These are phyloP conservation scores for Strix uralensis DNA, from an alignment of 2,113 vertebrate species.

Conservation along the genomic window DNA sequence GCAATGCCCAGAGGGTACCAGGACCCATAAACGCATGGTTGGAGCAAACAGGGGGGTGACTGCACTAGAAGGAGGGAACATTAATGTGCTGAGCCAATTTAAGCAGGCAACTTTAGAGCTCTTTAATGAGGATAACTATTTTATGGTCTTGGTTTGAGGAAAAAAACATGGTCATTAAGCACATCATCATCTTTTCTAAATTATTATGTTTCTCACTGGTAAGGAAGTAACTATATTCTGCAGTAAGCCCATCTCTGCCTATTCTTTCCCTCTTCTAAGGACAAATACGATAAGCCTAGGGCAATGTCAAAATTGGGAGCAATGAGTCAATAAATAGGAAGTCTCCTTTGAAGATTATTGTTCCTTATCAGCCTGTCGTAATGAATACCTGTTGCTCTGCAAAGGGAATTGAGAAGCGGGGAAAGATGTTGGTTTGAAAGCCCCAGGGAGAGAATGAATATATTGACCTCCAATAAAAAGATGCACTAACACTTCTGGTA, in stretches of 20 bases:
- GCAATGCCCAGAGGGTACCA: not conserved
- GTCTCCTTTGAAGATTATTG: not conserved
- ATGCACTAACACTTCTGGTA: accelerated
- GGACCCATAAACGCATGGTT: not conserved
- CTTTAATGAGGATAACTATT: conserved; percentile 18
- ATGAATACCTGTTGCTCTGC: not conserved
- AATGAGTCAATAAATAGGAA: not conserved
- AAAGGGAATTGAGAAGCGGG: not conserved
- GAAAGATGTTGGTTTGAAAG: not conserved
- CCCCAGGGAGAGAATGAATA: not conserved
- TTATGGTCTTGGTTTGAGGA: not conserved
- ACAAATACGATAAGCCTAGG: not conserved
- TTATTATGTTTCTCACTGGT: not conserved
- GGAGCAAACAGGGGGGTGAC: not conserved
- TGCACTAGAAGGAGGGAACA: not conserved
- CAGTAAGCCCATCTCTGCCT: not conserved
- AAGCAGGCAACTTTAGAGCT: not conserved
- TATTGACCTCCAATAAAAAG: not conserved
- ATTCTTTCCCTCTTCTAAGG: not conserved
- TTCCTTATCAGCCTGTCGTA: not conserved
- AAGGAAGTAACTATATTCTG: not conserved
- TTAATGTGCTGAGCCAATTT: not conserved
- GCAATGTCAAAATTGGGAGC: not conserved
- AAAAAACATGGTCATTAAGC: not conserved
- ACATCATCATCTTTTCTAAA: not conserved